Evolutionary conservation across 2,888 invertebrate genomes (phyloP), one percentile per base, ranked within the genome.

Genomic region (Acleris laterana): DNA sequence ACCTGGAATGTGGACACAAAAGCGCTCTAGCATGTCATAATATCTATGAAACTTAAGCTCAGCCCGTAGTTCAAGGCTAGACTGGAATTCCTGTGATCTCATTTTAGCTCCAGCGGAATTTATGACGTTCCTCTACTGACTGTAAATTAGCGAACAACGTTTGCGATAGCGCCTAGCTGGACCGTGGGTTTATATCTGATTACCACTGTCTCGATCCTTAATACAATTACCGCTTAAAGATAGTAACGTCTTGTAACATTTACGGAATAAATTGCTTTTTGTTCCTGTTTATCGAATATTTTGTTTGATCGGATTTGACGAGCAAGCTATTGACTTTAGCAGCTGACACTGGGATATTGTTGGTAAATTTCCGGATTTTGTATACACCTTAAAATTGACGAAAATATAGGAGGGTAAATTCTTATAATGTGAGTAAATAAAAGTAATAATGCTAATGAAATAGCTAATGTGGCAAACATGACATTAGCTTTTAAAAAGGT

Each of bases 81-180:
- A 64, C 70, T 71, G 73, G 74, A 78, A 79, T 79, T 77, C 70
- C 70, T 70, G 61, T 72, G 74, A 74, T 76, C 75, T 77, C 76
- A 77, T 78, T 81, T 77, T 79, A 77, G 76, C 70, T 67, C 62
- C 53, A 60, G 62, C 66, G 58, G 69, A 69, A 69, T 74, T 79
- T 74, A 79, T 67, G 69, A 74, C 63, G 74, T 72, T 38, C 13
- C 38, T 38, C 13, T 3, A 38, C 38, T 68, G 63, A 20, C 50
- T 50, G 25, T 55, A 61, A 56, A 60, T 64, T 53, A 55, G 52
- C 17, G 38, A 9, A 42, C 46, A 53, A 11, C 17, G 38, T 25
- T 53, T 38, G 20, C 6, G 28, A 49, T 60, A 49, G 48, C 48
- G 53, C 17, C 42, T 13, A 5, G 17, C 57, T 17, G 17, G 25